A percentile compares a stretch with the other conserved stretches of the same genome.
Evolutionary conservation across 1,140 invertebrate genomes (phyloP).

Genomic region (Lordiphosa mommai): DNA sequence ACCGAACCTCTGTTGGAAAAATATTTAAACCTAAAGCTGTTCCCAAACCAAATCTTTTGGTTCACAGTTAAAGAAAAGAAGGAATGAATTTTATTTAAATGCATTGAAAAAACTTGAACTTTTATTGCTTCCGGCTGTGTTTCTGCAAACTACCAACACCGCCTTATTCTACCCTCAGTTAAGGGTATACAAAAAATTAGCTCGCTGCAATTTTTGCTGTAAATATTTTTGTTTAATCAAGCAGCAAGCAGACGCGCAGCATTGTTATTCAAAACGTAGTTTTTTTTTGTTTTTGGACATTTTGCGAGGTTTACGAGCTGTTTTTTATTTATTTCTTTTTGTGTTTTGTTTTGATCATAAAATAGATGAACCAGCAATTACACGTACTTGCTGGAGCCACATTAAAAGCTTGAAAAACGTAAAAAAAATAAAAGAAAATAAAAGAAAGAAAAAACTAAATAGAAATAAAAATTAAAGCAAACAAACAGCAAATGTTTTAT

Average conservation of each 20-base stretch:
- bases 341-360: slow-evolving; percentile 21
- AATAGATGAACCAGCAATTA: slow-evolving; percentile 19
- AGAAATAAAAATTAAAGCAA: slow-evolving; percentile 13
- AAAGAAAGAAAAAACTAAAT: neutral
- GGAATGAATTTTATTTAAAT: no score
- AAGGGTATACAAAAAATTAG: neutral
- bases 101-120: no score
- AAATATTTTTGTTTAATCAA: slow-evolving; percentile 29
- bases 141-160: no score
- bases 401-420: slow-evolving; percentile 3
- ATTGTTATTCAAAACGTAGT: slow-evolving; percentile 1
- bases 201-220: slow-evolving; percentile 22
- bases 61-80: no score
- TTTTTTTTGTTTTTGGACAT: slow-evolving; percentile 7
- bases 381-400: slow-evolving; percentile 12
- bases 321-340: slow-evolving; percentile 27
- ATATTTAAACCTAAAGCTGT: no score
- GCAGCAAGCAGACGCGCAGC: neutral
- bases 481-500: slow-evolving; percentile 21
- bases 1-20: no score
- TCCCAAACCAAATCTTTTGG: no score
- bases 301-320: slow-evolving; percentile 6
- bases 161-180: no score
- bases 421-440: neutral
- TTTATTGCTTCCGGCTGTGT: no score